phyloP scores from a whole-genome alignment of 1,140 invertebrate species.

The Drosophila lacteicornis region DNA sequence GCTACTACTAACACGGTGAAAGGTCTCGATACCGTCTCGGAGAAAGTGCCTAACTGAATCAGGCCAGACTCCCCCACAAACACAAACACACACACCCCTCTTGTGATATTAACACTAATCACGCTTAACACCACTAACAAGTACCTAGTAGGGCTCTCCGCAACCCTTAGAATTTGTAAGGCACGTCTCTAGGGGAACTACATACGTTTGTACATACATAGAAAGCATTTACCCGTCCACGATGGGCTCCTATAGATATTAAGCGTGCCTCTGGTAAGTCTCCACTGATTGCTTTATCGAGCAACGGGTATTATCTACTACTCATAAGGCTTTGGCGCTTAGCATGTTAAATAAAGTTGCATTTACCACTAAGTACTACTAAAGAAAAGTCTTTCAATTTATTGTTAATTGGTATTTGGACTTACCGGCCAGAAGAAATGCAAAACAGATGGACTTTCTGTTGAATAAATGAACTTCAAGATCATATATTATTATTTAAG shows the following conservation, averaged over 20 bases:
- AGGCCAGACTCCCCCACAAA: constrained; percentile 38
- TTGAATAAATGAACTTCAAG: not conserved
- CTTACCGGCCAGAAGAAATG: not conserved
- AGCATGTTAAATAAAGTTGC: constrained; percentile 67
- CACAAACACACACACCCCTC: constrained; percentile 6
- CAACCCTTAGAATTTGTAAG: constrained; percentile 51
- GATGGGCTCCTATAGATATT: constrained; percentile 47
- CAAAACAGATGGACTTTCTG: not conserved
- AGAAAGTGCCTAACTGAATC: constrained; percentile 68
- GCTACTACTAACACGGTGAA: constrained; percentile 68
- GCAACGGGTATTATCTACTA: constrained; percentile 42
- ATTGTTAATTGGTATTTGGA: constrained; percentile 50
- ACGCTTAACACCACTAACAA: constrained; percentile 64
- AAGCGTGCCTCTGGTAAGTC: constrained; percentile 43
- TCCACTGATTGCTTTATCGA: constrained; percentile 42
- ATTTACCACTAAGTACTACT: constrained; percentile 43
- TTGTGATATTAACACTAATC: constrained; percentile 80
- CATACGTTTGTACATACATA: constrained; percentile 50
- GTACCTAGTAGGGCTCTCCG: constrained; percentile 49
- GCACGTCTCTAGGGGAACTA: constrained; percentile 43
- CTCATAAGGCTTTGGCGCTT: constrained; percentile 49
- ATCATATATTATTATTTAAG: constrained; percentile 2
- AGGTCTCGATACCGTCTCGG: constrained; percentile 76
- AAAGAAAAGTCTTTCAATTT: constrained; percentile 38
- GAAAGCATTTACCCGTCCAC: constrained; percentile 45